A percentile compares a stretch with the other conserved stretches of the same genome.
These are phyloP conservation scores for Parotocinclus haroldoi DNA, from an alignment of 2,797 vertebrate genomes.

Conservation along the genomic window DNA sequence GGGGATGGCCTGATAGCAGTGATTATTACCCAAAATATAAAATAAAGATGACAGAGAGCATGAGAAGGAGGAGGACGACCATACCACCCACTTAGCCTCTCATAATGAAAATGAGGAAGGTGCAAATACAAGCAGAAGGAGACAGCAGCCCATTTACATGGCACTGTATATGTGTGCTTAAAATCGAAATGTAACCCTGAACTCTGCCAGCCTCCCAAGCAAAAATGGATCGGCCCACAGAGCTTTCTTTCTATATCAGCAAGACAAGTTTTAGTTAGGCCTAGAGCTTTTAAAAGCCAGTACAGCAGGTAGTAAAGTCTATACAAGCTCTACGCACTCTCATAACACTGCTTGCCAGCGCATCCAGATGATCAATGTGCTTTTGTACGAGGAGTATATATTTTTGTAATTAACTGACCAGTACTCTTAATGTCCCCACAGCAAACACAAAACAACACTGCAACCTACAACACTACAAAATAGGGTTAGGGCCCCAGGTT, in stretches of 20 bases:
- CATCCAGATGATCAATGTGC: conserved; percentile 44
- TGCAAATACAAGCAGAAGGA: conserved; percentile 41
- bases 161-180: conserved; percentile 23
- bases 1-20: conserved; percentile 53
- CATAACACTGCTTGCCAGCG: conserved; percentile 22
- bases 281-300: conserved; percentile 43
- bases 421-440: conserved; percentile 56
- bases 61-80: conserved; percentile 47
- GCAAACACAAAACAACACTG: conserved; percentile 60
- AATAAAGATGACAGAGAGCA: conserved; percentile 53
- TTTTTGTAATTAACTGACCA: conserved; percentile 43
- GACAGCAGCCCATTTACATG: conserved; percentile 33
- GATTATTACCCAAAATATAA: conserved; percentile 58
- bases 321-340: conserved; percentile 32
- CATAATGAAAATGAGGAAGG: conserved; percentile 52
- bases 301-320: conserved; percentile 38
- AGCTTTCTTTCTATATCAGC: conserved; percentile 15
- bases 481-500: conserved; percentile 71
- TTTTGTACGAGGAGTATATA: conserved; percentile 48
- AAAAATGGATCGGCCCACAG: conserved; percentile 17
- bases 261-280: conserved; percentile 15
- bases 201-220: conserved; percentile 1
- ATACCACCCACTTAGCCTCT: conserved; percentile 51
- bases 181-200: conserved; percentile 29
- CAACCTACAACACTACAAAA: conserved; percentile 66